These are phyloP conservation scores for Lutraria lutraria DNA, from an alignment of 2,888 invertebrate species.

Conservation along the genomic window DNA sequence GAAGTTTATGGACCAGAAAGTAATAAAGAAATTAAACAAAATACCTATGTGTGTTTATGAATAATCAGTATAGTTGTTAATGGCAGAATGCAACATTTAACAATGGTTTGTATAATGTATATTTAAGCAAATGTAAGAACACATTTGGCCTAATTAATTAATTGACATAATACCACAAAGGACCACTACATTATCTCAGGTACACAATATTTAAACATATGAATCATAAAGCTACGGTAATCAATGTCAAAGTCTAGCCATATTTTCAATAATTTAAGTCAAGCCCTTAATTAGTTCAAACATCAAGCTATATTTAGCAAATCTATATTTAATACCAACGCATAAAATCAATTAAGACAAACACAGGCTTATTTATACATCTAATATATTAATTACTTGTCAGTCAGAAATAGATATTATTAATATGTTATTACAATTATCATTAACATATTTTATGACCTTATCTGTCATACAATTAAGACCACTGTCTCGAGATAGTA, in stretches of 20 bases:
- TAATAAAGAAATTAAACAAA: no score
- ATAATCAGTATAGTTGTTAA: no score
- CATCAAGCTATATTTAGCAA: not conserved
- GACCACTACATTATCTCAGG: no score
- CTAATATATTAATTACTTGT: not conserved
- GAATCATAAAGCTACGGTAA: conserved; percentile 1
- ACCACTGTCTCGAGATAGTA: not conserved
- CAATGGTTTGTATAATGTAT: not conserved
- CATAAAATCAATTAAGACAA: not conserved
- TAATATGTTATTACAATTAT: conserved; percentile 28
- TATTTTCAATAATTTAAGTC: not conserved
- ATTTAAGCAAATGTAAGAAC: not conserved
- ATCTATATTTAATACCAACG: conserved; percentile 7
- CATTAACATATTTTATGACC: not conserved
- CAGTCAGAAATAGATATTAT: not conserved
- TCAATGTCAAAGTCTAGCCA: not conserved
- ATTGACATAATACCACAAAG: not conserved
- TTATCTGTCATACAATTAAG: not conserved
- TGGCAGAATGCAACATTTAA: no score
- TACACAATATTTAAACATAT: not conserved
- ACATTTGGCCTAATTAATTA: not conserved
- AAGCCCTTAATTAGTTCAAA: not conserved
- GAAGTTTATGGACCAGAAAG: no score
- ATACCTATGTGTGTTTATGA: no score
- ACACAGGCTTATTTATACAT: conserved; percentile 9